Base-by-base conservation (phyloP, 1,140 invertebrate genomes). In the Trichomalopsis sarcophagae region DNA sequence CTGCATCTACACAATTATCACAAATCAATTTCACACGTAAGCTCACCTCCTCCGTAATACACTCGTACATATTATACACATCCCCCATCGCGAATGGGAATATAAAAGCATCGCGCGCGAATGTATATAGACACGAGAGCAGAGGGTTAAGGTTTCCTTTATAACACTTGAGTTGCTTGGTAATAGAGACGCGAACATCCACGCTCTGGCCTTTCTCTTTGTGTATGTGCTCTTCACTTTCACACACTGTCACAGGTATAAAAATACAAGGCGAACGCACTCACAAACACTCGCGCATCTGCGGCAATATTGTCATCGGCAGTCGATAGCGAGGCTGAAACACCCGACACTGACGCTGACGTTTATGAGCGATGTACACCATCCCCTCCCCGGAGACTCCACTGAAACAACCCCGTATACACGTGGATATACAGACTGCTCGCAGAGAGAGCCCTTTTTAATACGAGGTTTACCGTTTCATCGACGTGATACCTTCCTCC, bases 391-490 rank as follows among this genome's bases (percentile, higher is more conserved):
- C 11, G 7, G 55, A 62, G 55, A 62, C 55, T 62, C 17, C 17
- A 4, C 68, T 71, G 68, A 33, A 71, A 71, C 30, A 71, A 33
- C 68, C 23, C 68, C 68, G 50, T 55, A 55, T 21, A 55, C 14
- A 55, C 6, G 7, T 7, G 68, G 17, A 23, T 71, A 17, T 71
- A 33, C 11, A 11, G 68, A 17, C 40, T 75, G 74, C 74, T 47
- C 74, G 5, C 30, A 62, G 55, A 62, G 55, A 21, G 55, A 4
- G 30, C 21, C 50, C 11, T 79, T 84, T 69, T 68, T 73, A 73
- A 62, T 62, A 44, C 66, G 73, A 0, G 82, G 36, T 68, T 84
- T 79, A 84, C 76, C 55, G 66, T 84, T 84, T 84, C 82, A 79
- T 79, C 27, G 74, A 77, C n/a, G 76, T 76, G n/a, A 66, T 76